Conservation (phyloP, 2,888 invertebrate genomes). For the Amphipoea lucens region DNA sequence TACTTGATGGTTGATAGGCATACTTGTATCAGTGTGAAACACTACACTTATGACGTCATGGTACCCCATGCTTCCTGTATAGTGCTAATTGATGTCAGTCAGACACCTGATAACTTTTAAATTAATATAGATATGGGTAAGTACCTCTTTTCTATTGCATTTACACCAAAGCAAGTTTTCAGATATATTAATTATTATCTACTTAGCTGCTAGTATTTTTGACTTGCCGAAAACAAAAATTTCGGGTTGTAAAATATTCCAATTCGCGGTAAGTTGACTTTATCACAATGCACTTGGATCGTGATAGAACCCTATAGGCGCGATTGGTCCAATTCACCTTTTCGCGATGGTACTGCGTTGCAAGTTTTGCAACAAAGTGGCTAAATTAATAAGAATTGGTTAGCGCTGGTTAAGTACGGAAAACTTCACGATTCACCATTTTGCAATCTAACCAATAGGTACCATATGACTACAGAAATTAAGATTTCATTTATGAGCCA, state of each 20-base stretch:
- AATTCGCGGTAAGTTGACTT: not conserved
- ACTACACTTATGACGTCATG: slow-evolving; percentile 14
- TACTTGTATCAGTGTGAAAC: slow-evolving; percentile 10
- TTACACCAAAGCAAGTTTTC: not conserved
- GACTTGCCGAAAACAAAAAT: not conserved
- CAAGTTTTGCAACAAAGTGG: not conserved
- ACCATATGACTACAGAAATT: not conserved
- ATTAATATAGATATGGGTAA: not conserved
- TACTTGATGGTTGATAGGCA: slow-evolving; percentile 19
- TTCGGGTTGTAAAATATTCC: not conserved
- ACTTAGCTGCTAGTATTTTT: not conserved
- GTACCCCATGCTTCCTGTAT: slow-evolving; percentile 1
- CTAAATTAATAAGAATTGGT: not conserved
- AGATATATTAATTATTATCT: not conserved
- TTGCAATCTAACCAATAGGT: not conserved
- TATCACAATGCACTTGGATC: not conserved
- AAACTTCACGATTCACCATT: not conserved
- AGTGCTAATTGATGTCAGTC: slow-evolving; percentile 12
- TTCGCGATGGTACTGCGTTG: no score
- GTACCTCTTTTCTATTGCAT: not conserved
- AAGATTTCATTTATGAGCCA: no score
- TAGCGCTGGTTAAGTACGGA: not conserved
- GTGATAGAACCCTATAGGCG: not conserved
- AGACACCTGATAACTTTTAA: not conserved
- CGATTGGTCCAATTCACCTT: no score